Conservation (phyloP, 2,888 invertebrate species). For the Himalopsyche tibetana region DNA sequence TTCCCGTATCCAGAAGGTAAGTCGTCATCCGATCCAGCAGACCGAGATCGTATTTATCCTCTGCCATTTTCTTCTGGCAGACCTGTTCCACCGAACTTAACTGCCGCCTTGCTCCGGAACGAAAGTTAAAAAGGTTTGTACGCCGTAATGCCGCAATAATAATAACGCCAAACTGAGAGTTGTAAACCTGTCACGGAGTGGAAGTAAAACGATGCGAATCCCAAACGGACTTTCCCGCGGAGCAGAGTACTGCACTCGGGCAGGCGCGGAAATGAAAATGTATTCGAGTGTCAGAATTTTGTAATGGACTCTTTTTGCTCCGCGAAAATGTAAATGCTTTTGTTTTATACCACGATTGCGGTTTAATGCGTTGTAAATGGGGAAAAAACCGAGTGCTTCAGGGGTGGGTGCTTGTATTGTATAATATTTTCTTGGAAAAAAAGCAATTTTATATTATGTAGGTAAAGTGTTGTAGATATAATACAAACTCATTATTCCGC, state of each 20-base stretch:
- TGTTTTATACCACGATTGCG: slow-evolving; percentile 14
- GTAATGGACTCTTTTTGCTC: slow-evolving; percentile 2
- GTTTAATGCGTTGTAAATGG: not conserved
- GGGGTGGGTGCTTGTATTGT: no score
- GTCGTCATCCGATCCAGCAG: not conserved
- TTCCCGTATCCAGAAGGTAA: slow-evolving; percentile 3
- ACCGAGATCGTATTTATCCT: not conserved
- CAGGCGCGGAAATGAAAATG: slow-evolving; percentile 4
- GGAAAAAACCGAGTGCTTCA: no score
- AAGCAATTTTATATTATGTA: no score
- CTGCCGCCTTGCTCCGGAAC: slow-evolving; percentile 1
- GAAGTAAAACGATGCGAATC: slow-evolving; percentile 22
- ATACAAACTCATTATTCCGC: no score
- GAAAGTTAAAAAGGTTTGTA: slow-evolving; percentile 36
- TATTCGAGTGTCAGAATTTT: slow-evolving; percentile 11
- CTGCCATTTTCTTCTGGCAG: not conserved
- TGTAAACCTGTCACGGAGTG: slow-evolving; percentile 27
- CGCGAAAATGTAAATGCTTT: slow-evolving; percentile 23
- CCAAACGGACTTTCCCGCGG: slow-evolving; percentile 25
- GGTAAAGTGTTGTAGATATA: no score
- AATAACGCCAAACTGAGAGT: slow-evolving; percentile 40
- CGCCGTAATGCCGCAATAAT: slow-evolving; percentile 3
- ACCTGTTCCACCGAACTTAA: not conserved
- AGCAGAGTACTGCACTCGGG: slow-evolving; percentile 23
- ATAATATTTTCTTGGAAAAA: no score